Conservation (phyloP, 2,797 vertebrate genomes). For the Rhodeus uyekii region DNA sequence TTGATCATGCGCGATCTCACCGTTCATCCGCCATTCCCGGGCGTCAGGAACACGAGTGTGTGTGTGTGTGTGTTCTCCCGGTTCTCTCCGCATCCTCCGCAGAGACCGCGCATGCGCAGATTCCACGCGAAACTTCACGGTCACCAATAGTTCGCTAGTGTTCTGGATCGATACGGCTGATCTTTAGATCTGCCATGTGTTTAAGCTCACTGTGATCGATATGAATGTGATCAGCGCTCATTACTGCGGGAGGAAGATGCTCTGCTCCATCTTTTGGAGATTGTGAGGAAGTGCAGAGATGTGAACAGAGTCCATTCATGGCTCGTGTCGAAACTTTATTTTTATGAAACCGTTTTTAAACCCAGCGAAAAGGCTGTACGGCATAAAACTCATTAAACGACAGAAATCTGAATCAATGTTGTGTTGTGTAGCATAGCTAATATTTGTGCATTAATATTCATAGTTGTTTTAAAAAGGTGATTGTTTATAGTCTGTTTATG, state of each 20-base stretch:
- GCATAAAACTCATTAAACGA: too few species aligned
- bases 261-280: constrained; percentile 30
- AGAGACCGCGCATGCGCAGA: constrained; percentile 39
- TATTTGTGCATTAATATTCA: background rate
- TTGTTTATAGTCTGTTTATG: background rate
- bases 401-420: background rate
- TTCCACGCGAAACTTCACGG: background rate
- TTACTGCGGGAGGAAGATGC: background rate
- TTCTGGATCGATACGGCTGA: background rate
- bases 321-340: background rate
- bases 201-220: background rate
- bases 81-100: constrained; percentile 20
- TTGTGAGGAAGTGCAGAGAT: background rate
- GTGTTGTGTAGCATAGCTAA: background rate
- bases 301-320: background rate
- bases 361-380: too few species aligned
- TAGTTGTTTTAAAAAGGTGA: background rate
- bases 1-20: constrained; percentile 38
- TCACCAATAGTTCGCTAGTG: too few species aligned
- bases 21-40: constrained; percentile 42
- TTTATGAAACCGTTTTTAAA: too few species aligned
- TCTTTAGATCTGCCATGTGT: too few species aligned
- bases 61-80: background rate
- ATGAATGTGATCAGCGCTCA: background rate
- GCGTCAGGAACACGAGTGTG: background rate